Percentiles rank a stretch among this genome's conserved stretches.
These are phyloP conservation scores for Ricordea florida DNA, from an alignment of 92 coral and sea anemone genomes.

Conservation along the genomic window DNA sequence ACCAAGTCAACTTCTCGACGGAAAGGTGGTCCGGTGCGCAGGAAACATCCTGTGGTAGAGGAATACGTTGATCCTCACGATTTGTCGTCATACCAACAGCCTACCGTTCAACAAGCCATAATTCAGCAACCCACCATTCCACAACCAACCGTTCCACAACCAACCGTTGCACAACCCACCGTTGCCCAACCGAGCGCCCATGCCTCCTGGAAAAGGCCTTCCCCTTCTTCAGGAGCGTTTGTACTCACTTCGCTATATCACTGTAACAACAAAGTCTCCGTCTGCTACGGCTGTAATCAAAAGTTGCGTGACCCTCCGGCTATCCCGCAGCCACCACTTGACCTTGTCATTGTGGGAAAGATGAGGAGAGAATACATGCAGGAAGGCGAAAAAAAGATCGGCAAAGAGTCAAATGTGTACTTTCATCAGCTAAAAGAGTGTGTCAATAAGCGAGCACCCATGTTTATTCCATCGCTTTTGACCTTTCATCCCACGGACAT, in stretches of 20 bases:
- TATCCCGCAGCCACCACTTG: background rate
- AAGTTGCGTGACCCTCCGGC: background rate
- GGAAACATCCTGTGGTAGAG: background rate
- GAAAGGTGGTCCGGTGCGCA: background rate
- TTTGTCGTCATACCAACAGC: too few relatives aligned
- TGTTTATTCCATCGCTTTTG: background rate
- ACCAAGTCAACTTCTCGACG: too few relatives aligned
- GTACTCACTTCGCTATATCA: background rate
- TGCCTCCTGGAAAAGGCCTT: background rate
- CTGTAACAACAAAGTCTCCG: background rate
- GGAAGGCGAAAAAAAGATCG: background rate
- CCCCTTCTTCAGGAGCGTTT: slow-evolving; percentile 1
- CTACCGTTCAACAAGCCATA: too few relatives aligned
- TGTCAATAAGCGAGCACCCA: background rate
- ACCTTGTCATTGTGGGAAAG: slow-evolving; percentile 5
- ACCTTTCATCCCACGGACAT: too few relatives aligned
- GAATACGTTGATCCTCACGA: too few relatives aligned
- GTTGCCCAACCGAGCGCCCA: background rate
- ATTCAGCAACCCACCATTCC: too few relatives aligned
- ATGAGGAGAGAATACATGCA: slow-evolving; percentile 8
- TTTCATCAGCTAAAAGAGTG: background rate
- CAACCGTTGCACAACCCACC: background rate
- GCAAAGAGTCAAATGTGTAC: background rate
- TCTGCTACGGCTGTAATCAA: slow-evolving; percentile 5
- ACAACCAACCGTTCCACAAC: background rate